phyloP scores from a whole-genome alignment of 2,113 vertebrate species.

The Dryoscopus gambensis region DNA sequence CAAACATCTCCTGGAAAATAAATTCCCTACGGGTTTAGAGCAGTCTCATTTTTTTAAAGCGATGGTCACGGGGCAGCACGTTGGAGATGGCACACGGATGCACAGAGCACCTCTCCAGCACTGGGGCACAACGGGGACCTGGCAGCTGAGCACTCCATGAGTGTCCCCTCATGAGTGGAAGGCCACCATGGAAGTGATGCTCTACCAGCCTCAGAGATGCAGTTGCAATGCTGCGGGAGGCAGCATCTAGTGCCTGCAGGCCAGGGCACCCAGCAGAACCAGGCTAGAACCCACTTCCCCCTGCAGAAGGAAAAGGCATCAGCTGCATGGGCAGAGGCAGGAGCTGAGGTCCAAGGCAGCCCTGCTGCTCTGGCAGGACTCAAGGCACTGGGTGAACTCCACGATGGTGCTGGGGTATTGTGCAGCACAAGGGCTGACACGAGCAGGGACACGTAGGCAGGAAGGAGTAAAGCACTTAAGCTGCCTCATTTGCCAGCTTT shows the following conservation, averaged over 20 bases:
- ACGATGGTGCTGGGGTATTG: accelerated
- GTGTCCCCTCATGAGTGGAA: not conserved
- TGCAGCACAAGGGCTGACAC: not conserved
- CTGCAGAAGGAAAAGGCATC: not conserved
- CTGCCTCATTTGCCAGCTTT: not conserved
- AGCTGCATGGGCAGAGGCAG: not conserved
- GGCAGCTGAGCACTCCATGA: not conserved
- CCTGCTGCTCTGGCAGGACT: not conserved
- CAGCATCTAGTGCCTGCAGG: not conserved
- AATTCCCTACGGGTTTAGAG: not conserved
- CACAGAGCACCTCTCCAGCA: not conserved
- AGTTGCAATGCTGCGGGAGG: not conserved
- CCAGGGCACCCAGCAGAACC: not conserved
- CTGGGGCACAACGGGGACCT: not conserved
- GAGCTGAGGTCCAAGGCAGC: not conserved
- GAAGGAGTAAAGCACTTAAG: conserved; percentile 5
- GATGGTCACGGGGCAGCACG: accelerated
- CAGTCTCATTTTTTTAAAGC: not conserved
- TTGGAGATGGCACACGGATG: not conserved
- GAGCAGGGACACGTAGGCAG: not conserved
- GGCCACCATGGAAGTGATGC: accelerated
- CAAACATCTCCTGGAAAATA: not conserved
- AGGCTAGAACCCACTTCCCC: not conserved
- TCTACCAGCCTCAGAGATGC: accelerated
- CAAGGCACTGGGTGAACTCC: not conserved